Conservation (phyloP, 2,888 invertebrate species). For the Ernsta delagoae region DNA sequence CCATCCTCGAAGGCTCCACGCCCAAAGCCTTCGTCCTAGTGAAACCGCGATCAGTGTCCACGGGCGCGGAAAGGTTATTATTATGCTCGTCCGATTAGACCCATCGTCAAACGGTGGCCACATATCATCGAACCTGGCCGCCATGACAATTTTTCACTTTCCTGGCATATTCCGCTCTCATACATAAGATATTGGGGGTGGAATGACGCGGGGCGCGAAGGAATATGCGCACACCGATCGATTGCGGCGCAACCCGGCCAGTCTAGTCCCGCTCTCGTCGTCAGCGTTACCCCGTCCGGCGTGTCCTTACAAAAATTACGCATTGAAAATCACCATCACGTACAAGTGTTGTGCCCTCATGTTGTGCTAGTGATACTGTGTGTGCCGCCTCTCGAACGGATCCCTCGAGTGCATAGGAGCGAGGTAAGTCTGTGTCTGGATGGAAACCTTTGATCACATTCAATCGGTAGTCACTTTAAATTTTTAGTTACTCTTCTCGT, state of each 20-base stretch:
- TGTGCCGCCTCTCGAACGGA: constrained; percentile 42
- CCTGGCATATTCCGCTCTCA: no score
- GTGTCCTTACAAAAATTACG: constrained; percentile 61
- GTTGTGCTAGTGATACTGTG: constrained; percentile 49
- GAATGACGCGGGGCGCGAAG: no score
- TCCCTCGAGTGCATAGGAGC: constrained; percentile 33
- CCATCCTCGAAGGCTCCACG: no score
- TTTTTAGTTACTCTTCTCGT: constrained; percentile 31
- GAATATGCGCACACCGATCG: constrained; percentile 76
- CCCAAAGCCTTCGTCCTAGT: no score
- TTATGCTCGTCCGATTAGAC: no score
- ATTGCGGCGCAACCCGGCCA: constrained; percentile 72
- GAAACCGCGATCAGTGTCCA: no score
- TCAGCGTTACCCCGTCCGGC: constrained; percentile 54
- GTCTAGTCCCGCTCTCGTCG: constrained; percentile 62
- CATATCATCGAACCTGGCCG: no score
- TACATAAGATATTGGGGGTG: no score
- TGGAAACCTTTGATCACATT: constrained; percentile 30
- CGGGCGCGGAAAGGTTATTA: no score
- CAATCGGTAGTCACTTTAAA: constrained; percentile 23
- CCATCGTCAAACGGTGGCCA: no score
- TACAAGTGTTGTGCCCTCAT: constrained; percentile 50
- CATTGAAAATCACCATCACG: constrained; percentile 54
- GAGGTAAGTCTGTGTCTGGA: constrained; percentile 41
- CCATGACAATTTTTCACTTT: no score